Base-by-base conservation (phyloP, 2,113 vertebrate species). In the Periophthalmodon schlosseri region DNA sequence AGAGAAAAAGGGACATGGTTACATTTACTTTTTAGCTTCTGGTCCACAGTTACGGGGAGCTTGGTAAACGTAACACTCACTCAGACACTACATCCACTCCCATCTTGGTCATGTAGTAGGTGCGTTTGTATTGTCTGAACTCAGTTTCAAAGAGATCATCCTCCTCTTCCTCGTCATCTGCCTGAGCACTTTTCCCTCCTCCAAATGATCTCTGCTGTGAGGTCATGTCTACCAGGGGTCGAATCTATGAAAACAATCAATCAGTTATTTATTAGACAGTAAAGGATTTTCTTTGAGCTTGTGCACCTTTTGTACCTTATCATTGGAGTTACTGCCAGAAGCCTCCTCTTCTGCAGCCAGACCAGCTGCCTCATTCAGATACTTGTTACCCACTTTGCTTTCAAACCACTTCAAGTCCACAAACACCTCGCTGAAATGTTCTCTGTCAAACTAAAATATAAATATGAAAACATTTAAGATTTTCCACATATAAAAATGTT, bases 351-450 rank as follows among this genome's bases (percentile, higher is more conserved):
- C 98, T 33, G 97, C 98, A 73, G 97, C 97, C 16, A 92, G 80
- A 24, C 98, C 98, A 14, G 98, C 98, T 3, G 96, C 96, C 89
- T 99, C 97, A 0, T 99, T 99, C 86, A 99, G 93, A 88, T 99
- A 99, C 91, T 97, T 99, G 93, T 99, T 99, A 44, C 97, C 97
- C 60, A 99, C 95, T 95, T 99, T 99, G 91, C 98, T 99, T 93
- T 99, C 98, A 88, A 99, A 99, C 98, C 98, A 99, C 88, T 99
- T 99, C 54, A 99, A 89, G 88, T 99, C 98, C 85, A 99, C 97
- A 89, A 97, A 99, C 80, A 99, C 94, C 80, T 99, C 97, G 81
- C 87, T 98, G 85, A 99, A 99, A 89, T 99, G 97, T 60, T 99
- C 97, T 64, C 96, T 94, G 91, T 99, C 98, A 88, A 98, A 99